phyloP scores from a whole-genome alignment of 2,113 vertebrate genomes.

The Silurus meridionalis region DNA sequence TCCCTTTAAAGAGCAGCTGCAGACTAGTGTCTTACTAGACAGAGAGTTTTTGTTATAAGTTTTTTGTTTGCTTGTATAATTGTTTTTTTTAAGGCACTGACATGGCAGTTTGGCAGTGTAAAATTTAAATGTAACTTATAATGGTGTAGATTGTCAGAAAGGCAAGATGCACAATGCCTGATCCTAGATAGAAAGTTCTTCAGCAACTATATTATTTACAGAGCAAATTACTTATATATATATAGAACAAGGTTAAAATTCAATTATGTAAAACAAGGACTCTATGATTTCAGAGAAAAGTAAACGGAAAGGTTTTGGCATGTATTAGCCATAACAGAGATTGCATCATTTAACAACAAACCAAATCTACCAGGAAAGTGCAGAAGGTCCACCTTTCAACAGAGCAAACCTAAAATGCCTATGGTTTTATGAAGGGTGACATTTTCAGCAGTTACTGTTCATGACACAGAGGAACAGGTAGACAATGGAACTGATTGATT shows the following conservation, averaged over 20 bases:
- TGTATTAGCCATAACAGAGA: neutral
- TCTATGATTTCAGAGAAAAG: neutral
- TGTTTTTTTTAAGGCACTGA: neutral
- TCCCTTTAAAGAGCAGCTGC: neutral
- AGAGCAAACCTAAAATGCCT: neutral
- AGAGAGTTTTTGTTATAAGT: neutral
- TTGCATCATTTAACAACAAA: neutral
- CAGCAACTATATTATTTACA: constrained; percentile 51
- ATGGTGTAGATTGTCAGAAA: neutral
- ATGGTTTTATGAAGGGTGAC: neutral
- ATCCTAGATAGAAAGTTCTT: constrained; percentile 54
- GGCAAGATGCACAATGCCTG: constrained; percentile 41
- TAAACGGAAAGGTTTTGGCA: neutral
- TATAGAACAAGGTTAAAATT: neutral
- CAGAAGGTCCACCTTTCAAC: neutral
- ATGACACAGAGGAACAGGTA: neutral
- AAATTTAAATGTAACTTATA: neutral
- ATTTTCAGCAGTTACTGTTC: neutral
- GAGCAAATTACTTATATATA: constrained; percentile 59
- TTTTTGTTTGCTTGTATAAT: neutral
- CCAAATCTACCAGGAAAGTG: neutral
- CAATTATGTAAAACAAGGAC: neutral
- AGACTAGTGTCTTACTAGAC: neutral
- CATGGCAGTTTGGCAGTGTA: neutral
- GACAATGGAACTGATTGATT: neutral